These are phyloP conservation scores for Apodemia zela DNA, from an alignment of 2,888 invertebrate species.

Conservation along the genomic window DNA sequence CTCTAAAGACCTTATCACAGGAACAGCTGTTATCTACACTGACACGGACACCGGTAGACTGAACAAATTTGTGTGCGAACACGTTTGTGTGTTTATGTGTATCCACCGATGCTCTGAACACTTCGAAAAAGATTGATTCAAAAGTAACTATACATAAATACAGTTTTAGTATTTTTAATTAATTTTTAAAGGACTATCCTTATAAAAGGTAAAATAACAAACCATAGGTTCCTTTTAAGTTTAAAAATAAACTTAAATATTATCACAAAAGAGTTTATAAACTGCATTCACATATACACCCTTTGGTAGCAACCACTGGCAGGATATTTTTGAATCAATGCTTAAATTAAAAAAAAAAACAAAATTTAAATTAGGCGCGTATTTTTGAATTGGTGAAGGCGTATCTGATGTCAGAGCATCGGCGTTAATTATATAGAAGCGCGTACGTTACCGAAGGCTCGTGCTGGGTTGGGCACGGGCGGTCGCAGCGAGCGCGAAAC, in stretches of 20 bases:
- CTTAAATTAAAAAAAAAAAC: not conserved
- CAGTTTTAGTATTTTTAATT: not conserved
- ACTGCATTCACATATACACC: slow-evolving; percentile 9
- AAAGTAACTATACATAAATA: not conserved
- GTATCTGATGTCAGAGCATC: slow-evolving; percentile 30
- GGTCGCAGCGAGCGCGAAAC: slow-evolving; percentile 55
- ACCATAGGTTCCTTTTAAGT: not conserved
- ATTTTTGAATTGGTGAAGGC: slow-evolving; percentile 19
- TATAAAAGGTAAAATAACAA: not conserved
- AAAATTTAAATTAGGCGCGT: slow-evolving; percentile 15
- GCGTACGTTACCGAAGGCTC: slow-evolving; percentile 21
- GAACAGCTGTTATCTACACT: slow-evolving; percentile 10
- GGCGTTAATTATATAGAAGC: slow-evolving; percentile 34
- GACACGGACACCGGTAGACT: slow-evolving; percentile 14
- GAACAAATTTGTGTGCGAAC: slow-evolving; percentile 9
- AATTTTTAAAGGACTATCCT: too few species aligned
- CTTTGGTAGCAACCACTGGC: not conserved
- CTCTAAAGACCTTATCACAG: slow-evolving; percentile 5
- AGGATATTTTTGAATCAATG: slow-evolving; percentile 2
- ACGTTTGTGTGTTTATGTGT: slow-evolving; percentile 12
- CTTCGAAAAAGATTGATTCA: not conserved
- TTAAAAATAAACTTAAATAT: not conserved
- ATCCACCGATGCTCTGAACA: slow-evolving; percentile 13
- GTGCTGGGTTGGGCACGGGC: slow-evolving; percentile 47
- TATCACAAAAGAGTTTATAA: not conserved